Evolutionary conservation across 2,888 invertebrate genomes (phyloP), one percentile per base, ranked within the genome.

Genomic region (Lasioglossum vierecki): DNA sequence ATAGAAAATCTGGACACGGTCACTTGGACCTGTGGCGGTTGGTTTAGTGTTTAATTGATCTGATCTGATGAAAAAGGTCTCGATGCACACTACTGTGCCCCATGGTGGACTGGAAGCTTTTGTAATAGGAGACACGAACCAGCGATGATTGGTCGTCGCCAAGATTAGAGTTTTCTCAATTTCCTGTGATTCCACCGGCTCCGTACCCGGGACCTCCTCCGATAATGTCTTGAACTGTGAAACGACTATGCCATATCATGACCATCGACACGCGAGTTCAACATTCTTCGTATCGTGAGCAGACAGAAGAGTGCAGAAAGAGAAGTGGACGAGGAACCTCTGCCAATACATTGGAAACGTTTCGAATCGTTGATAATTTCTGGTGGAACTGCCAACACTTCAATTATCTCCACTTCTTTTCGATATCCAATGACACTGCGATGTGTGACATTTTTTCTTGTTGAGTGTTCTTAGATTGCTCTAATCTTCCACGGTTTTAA

Each of bases 181-280:
- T 83, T 70, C 76, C 76, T 70, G 57, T 39, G 49, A 30, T 68
- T 41, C 63, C 18, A 26, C 72, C 60, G 26, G 26, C 68, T 57
- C 49, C 5, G 72, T 73, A 80, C 44, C 26, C 44, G 53, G 8
- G 39, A 41, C 68, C 74, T 30, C 41, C 57, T 46, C 41, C 68
- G 81, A 83, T 83, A 60, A 74, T 68, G 68, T 83, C 73, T 68
- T 15, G 79, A 71, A 70, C 70, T 63, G n/a, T n/a, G 46, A 39
- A 79, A 83, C 80, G 82, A 71, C 60, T 49, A 49, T 35, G 30
- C 71, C 63, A 30, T 83, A 80, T 83, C 75, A 72, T 72, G 75
- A 4, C 41, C 15, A 75, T 57, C 76, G 60, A 68, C 53, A 41
- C 44, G 57, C 72, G 75, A 71, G 71, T 76, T 39, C 60, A 49